Evolutionary conservation across 2,797 vertebrate species (phyloP).

Genomic region (Gymnopithys bicolor): DNA sequence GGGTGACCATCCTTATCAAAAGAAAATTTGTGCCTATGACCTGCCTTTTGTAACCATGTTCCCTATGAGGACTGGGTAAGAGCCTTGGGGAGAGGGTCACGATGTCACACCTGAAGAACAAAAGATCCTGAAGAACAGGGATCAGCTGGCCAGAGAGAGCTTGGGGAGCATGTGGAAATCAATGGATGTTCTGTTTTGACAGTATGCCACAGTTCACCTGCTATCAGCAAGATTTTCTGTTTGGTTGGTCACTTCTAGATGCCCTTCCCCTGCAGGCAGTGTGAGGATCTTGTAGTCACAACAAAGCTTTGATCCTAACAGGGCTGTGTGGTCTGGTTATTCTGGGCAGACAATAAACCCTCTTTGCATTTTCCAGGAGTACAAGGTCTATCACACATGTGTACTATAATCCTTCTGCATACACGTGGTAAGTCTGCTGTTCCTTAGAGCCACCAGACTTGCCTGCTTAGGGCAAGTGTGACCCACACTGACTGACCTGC

Average conservation of each 20-base stretch:
- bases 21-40: background rate
- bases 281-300: background rate
- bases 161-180: background rate
- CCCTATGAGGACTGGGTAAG: background rate
- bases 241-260: background rate
- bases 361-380: background rate
- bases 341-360: background rate
- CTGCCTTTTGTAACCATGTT: background rate
- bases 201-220: background rate
- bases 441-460: background rate
- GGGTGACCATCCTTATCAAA: background rate
- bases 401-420: background rate
- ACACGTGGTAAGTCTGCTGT: accelerated
- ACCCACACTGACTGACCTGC: background rate
- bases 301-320: background rate
- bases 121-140: background rate
- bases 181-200: background rate
- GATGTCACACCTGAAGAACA: background rate
- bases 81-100: background rate
- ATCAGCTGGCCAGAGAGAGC: background rate
- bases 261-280: background rate
- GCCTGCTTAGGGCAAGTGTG: background rate
- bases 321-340: background rate
- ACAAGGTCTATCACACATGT: background rate
- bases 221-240: background rate